phyloP scores from a whole-genome alignment of 1,140 invertebrate species.

The Leptinotarsa texana region DNA sequence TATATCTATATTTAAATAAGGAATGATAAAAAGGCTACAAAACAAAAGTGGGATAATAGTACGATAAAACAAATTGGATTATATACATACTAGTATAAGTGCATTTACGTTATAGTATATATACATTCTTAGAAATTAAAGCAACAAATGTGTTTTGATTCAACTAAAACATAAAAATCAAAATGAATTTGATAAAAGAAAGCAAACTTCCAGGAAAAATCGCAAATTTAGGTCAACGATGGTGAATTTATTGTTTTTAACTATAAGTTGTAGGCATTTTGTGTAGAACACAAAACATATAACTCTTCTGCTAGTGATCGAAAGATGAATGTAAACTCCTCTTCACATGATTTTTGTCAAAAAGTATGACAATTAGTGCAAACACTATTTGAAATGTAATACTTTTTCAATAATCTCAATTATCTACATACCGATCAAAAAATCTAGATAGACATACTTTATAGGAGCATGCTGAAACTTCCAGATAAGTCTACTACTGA shows the following conservation, averaged over 20 bases:
- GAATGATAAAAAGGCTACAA: slow-evolving; percentile 17
- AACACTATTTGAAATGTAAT: too few species aligned
- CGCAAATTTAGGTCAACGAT: neutral
- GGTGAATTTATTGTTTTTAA: neutral
- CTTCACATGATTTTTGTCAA: neutral
- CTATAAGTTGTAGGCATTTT: slow-evolving; percentile 1
- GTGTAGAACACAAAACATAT: neutral
- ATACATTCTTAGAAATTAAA: neutral
- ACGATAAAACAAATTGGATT: slow-evolving; percentile 9
- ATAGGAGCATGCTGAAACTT: too few species aligned
- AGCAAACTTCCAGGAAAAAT: neutral
- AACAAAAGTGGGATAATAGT: slow-evolving; percentile 7
- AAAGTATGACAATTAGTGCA: neutral
- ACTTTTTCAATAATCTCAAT: too few species aligned
- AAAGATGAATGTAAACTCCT: neutral
- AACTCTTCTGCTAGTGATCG: neutral
- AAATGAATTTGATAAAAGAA: neutral
- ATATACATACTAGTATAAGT: slow-evolving; percentile 17
- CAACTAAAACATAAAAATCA: neutral
- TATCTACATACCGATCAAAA: too few species aligned
- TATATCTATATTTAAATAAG: slow-evolving; percentile 21
- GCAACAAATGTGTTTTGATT: neutral
- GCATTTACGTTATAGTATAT: neutral
- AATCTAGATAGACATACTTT: too few species aligned
- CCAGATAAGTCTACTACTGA: too few species aligned